These are phyloP conservation scores for Aleiodes testaceus DNA, from an alignment of 2,888 invertebrate species.

Conservation along the genomic window DNA sequence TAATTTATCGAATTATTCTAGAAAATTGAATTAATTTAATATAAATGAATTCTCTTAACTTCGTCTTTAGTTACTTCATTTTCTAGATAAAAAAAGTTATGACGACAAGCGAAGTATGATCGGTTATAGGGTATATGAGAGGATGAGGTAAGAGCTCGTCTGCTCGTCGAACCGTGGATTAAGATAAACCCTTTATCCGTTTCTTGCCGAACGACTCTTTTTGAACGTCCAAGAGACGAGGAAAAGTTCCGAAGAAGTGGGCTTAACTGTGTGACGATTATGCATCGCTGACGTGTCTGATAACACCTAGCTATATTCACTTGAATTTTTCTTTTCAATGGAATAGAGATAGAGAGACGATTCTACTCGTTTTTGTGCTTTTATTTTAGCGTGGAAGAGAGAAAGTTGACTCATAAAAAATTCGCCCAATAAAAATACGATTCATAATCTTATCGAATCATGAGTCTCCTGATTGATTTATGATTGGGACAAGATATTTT, in stretches of 20 bases:
- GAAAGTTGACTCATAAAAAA: too few relatives aligned
- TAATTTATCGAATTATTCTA: too few relatives aligned
- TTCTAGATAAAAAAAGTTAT: slow-evolving; percentile 55
- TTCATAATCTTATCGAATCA: slow-evolving; percentile 6
- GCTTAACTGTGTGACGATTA: slow-evolving; percentile 26
- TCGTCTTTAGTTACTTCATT: background rate
- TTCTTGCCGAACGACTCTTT: slow-evolving; percentile 67
- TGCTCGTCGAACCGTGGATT: slow-evolving; percentile 70
- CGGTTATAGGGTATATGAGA: slow-evolving; percentile 54
- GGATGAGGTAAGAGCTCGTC: slow-evolving; percentile 62
- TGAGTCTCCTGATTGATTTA: background rate
- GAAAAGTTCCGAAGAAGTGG: slow-evolving; percentile 28
- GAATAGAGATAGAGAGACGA: too few relatives aligned
- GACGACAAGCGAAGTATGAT: slow-evolving; percentile 68
- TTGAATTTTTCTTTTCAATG: slow-evolving; percentile 7
- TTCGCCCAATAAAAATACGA: background rate
- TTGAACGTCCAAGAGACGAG: slow-evolving; percentile 35
- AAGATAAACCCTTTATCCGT: slow-evolving; percentile 72
- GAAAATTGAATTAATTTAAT: background rate
- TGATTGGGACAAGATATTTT: slow-evolving; percentile 4
- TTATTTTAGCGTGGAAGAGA: too few relatives aligned
- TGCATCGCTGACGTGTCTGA: slow-evolving; percentile 34
- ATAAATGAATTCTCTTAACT: background rate
- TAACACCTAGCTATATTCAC: slow-evolving; percentile 19
- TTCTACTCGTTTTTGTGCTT: too few relatives aligned